Conservation (phyloP, 2,113 vertebrate species). For the Willisornis vidua region DNA sequence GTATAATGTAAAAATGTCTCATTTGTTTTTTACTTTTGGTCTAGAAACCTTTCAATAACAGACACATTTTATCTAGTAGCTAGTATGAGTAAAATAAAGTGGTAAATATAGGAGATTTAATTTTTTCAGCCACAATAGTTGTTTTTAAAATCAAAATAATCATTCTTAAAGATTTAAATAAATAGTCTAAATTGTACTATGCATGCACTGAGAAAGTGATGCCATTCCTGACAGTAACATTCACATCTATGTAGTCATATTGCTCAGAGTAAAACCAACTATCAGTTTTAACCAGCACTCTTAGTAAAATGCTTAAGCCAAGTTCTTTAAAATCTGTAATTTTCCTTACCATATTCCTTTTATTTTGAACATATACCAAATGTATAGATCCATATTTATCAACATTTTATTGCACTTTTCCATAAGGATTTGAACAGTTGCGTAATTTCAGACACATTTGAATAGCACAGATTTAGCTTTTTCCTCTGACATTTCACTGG, state of each 20-base stretch:
- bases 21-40: slow-evolving; percentile 41
- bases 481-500: background rate
- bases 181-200: background rate
- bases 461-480: background rate
- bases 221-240: slow-evolving; percentile 6
- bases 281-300: background rate
- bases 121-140: background rate
- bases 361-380: slow-evolving; percentile 2
- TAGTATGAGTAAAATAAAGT: slow-evolving; percentile 40
- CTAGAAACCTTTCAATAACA: background rate
- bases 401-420: background rate
- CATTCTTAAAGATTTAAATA: background rate
- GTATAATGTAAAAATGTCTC: background rate
- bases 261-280: background rate
- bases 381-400: background rate
- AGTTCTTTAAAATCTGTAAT: background rate
- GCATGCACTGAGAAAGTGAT: background rate
- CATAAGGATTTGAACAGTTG: background rate
- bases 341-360: background rate
- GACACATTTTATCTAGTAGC: slow-evolving; percentile 4
- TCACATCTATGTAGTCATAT: background rate
- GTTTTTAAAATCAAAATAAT: background rate
- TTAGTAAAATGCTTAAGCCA: slow-evolving; percentile 17
- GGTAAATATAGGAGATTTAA: background rate
- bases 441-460: background rate